Base-by-base conservation (phyloP, 1,140 invertebrate species). In the Pogonus chalceus region DNA sequence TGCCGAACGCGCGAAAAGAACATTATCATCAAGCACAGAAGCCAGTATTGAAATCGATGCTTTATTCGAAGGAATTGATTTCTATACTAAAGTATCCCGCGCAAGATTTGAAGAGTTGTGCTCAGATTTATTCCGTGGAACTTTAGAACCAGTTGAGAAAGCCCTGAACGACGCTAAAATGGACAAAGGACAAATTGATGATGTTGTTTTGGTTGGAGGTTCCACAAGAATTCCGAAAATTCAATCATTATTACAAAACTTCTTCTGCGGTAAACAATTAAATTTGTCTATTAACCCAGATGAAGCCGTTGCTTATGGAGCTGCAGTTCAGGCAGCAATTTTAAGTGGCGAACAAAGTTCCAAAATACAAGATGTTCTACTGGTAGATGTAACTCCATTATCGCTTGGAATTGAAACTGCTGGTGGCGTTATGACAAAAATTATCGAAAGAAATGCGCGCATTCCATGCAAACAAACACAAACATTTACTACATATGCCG, bases 1-100 rank as follows among this genome's bases (percentile, higher is more conserved):
- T 7, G 88, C 86, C 58, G 88, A 92, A 69, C 72, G 83, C 53
- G 85, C 87, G 1, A 91, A 92, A 72, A 69, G 84, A 56, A 85
- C 81, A 10, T 64, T 92, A 7, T 87, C 85, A 2, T 84, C 83
- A 1, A 82, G 81, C 10, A 79, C 81, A 2, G 82, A 89, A 65
- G 85, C 87, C 1, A 75, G 72, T 23, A 77, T 87, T 7, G 79
- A 84, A 62, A 80, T 90, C 7, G 87, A 89, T 57, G 83, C 82
- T 0, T 65, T 90, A 0, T 84, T 76, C 63, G 84, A 89, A 58
- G 85, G 62, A 1, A 58, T 61, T 23, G 61, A 62, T 39, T 62
- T 62, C 50, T 58, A 62, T 54, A 57, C 57, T 0, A 81, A 75
- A n/a, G 78, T 88, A 35, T 84, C 83, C 0, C 72, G 85, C 49